Evolutionary conservation across 2,888 invertebrate genomes (phyloP).

Genomic region (Eustalomyia histrio): DNA sequence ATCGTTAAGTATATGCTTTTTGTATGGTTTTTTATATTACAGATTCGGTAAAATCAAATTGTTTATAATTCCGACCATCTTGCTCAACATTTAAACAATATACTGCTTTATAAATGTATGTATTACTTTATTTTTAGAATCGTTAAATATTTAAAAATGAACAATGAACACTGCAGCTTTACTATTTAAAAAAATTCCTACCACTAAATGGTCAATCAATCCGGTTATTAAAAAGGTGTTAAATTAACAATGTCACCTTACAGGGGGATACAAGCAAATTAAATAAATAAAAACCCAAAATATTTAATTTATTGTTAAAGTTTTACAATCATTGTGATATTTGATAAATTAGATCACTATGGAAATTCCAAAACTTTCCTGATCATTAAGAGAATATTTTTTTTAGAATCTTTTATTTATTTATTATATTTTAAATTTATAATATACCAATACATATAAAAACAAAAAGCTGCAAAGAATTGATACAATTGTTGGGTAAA

Average conservation of each 20-base stretch:
- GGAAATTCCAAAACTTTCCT: constrained; percentile 71
- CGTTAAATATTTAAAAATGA: too few species aligned
- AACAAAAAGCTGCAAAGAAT: constrained; percentile 28
- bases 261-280: neutral
- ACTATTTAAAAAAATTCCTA: neutral
- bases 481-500: constrained; percentile 58
- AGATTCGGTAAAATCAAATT: too few species aligned
- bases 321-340: constrained; percentile 18
- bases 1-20: too few species aligned
- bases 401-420: neutral
- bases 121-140: too few species aligned
- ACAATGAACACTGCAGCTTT: too few species aligned
- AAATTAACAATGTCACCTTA: constrained; percentile 17
- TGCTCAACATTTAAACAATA: too few species aligned
- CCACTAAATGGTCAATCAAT: neutral
- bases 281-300: constrained; percentile 19
- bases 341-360: constrained; percentile 75
- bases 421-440: neutral
- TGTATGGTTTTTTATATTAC: too few species aligned
- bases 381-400: constrained; percentile 29
- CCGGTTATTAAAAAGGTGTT: constrained; percentile 45
- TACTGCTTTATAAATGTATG: too few species aligned
- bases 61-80: too few species aligned
- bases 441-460: constrained; percentile 2
- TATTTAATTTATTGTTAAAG: constrained; percentile 10